Base-by-base conservation (phyloP, 2,797 vertebrate genomes). In the Erethizon dorsatum region DNA sequence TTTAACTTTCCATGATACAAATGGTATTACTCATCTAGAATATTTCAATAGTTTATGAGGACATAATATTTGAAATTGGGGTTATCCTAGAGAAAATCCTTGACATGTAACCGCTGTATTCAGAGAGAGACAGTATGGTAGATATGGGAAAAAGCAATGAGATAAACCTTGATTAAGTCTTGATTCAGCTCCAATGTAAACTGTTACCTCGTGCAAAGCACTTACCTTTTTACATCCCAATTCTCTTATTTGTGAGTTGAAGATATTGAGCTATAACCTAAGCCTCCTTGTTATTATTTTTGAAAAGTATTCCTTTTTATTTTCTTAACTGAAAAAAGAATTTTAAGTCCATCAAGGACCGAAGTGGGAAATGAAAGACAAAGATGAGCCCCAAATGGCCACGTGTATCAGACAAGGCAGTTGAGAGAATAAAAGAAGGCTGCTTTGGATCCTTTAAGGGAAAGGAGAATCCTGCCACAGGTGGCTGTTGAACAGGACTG, bases 161-260 rank as follows among this genome's bases (percentile, higher is more conserved):
- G 45, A 6, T 56, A 37, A 11, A 77, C 2, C 47, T 71, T 22
- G 37, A 41, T 71, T 13, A 41, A 37, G 63, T 82, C 59, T 90
- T 90, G 41, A 65, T 67, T 90, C 56, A 47, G 31, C 41, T 90
- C 47, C 17, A 54, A 13, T 11, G 59, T 61, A 71, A 54, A 75
- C 45, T 84, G 31, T 63, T 45, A 73, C 50, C 50, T 94, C 88
- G 71, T 17, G 33, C 47, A 47, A 61, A 45, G 31, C 52, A 45
- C 8, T 59, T 77, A 31, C 54, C 5, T 83, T 61, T 83, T 65
- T 85, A 45, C 75, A 87, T 8, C 4, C 75, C 47, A 79, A 1
- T 71, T 87, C 61, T 95, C 33, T 88, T 79, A 41, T 69, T 71
- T 88, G 50, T 84, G 92, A 87, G 80, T 71, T 78, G 84, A 86